These are phyloP conservation scores for Sitta carolinensis DNA, from an alignment of 2,797 vertebrate species.

Conservation along the genomic window DNA sequence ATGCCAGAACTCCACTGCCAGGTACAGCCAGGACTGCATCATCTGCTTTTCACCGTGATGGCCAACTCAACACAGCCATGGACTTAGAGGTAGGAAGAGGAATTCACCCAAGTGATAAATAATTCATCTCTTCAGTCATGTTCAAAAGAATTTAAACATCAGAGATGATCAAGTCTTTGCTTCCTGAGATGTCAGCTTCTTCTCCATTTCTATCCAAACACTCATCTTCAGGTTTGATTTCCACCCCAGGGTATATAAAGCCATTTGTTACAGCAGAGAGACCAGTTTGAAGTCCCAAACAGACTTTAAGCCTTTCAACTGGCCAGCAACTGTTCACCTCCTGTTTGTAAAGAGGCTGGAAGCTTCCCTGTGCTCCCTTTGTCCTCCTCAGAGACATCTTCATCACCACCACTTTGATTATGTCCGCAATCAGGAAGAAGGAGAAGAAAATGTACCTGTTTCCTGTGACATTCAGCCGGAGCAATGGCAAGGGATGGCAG, in stretches of 20 bases:
- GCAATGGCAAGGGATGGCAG: background rate
- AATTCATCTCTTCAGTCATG: background rate
- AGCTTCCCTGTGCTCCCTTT: background rate
- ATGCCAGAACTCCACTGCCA: accelerated
- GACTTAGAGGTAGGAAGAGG: background rate
- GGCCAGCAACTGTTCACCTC: background rate
- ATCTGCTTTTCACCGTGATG: accelerated
- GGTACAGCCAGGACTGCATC: background rate
- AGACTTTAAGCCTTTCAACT: background rate
- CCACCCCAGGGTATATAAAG: background rate
- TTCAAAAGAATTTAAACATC: background rate
- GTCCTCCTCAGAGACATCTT: background rate
- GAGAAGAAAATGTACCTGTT: background rate
- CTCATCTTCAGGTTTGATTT: background rate
- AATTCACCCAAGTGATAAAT: background rate
- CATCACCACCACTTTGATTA: background rate
- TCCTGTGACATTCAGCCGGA: background rate
- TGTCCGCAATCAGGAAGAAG: background rate
- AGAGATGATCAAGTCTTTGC: background rate
- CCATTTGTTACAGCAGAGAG: background rate
- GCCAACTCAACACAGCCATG: background rate
- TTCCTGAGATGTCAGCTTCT: background rate
- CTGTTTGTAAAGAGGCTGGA: background rate
- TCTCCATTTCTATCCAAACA: background rate
- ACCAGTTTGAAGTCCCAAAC: background rate